phyloP scores from a whole-genome alignment of 1,140 invertebrate species.

The Chrysopa pallens region DNA sequence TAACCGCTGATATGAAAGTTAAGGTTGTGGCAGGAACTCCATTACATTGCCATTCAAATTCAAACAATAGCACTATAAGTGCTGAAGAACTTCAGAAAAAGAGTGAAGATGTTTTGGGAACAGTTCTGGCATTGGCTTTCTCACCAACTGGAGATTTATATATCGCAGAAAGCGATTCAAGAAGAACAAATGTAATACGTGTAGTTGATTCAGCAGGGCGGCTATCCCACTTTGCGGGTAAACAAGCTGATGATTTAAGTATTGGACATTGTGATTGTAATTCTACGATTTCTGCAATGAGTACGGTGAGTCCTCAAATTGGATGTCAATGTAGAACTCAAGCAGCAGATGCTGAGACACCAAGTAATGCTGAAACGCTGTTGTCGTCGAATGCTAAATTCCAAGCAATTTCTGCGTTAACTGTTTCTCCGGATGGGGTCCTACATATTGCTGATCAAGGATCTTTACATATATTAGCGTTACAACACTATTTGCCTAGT shows the following conservation, averaged over 20 bases:
- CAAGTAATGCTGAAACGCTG: constrained; percentile 61
- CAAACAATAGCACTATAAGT: too few relatives aligned
- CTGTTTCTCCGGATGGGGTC: constrained; percentile 84
- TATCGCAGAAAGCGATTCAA: constrained; percentile 82
- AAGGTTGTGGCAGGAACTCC: constrained; percentile 82
- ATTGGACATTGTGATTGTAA: constrained; percentile 36
- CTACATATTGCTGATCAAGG: constrained; percentile 89
- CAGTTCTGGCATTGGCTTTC: constrained; percentile 71
- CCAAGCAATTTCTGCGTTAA: constrained; percentile 78
- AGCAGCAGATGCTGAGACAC: constrained; percentile 43
- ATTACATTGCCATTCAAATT: constrained; percentile 57
- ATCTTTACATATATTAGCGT: constrained; percentile 68
- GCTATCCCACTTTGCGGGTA: constrained; percentile 67
- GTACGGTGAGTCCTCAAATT: constrained; percentile 29
- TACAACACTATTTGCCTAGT: constrained; percentile 76
- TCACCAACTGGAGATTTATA: constrained; percentile 84
- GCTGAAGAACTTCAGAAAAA: too few relatives aligned
- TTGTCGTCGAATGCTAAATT: constrained; percentile 80
- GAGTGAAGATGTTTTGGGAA: constrained; percentile 43
- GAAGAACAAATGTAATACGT: constrained; percentile 74
- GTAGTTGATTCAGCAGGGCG: constrained; percentile 64
- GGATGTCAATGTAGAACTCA: constrained; percentile 20
- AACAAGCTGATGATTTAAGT: constrained; percentile 36
- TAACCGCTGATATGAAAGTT: constrained; percentile 80
- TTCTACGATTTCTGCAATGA: constrained; percentile 27